phyloP scores from a whole-genome alignment of 2,888 invertebrate species.

The Rhogogaster chlorosoma region DNA sequence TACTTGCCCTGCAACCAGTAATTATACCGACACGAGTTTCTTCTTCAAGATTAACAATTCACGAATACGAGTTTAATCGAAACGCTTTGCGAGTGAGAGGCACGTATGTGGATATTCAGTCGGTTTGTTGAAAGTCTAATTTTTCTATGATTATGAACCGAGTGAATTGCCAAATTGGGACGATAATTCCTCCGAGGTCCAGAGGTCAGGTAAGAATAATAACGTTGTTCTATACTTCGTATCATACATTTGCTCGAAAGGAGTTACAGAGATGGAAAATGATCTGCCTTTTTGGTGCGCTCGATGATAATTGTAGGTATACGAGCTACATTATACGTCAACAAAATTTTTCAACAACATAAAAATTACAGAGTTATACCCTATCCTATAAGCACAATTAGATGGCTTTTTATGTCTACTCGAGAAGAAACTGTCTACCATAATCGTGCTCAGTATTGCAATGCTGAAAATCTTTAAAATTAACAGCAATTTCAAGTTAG shows the following conservation, averaged over 20 bases:
- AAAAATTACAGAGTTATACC: not conserved
- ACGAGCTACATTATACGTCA: not conserved
- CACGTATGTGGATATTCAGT: not conserved
- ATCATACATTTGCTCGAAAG: not conserved
- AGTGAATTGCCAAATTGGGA: conserved; percentile 65
- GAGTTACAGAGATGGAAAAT: not conserved
- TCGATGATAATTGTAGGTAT: conserved; percentile 16
- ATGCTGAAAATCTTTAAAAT: not conserved
- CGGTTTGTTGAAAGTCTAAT: conserved; percentile 4
- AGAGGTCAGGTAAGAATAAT: conserved; percentile 27
- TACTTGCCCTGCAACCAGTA: not conserved
- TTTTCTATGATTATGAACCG: conserved; percentile 33
- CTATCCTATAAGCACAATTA: conserved; percentile 1
- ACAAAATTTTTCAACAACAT: conserved; percentile 14
- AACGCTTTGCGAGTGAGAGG: not conserved
- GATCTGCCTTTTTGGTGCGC: conserved; percentile 7
- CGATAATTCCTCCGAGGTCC: conserved; percentile 57
- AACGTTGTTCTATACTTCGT: not conserved
- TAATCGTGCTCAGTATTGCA: not conserved
- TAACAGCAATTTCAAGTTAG: not conserved
- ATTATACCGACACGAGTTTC: conserved; percentile 27
- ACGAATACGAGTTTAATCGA: conserved; percentile 27
- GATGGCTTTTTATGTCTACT: not conserved
- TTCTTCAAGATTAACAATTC: conserved; percentile 14
- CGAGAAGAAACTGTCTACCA: not conserved